Evolutionary conservation across 2,888 invertebrate species (phyloP).

Genomic region (Drosophila villosipedis): DNA sequence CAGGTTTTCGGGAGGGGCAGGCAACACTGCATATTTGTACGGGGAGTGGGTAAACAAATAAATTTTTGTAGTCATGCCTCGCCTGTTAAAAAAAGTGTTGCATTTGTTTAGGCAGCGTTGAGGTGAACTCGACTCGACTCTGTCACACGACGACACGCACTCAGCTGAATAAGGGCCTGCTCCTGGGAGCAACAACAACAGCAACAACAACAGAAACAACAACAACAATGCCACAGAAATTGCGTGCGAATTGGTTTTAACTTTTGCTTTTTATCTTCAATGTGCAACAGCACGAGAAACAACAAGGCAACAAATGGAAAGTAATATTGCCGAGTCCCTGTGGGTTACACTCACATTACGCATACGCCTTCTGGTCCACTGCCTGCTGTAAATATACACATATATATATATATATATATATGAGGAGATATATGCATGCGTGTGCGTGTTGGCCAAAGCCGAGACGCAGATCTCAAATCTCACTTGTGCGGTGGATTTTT

Average conservation of each 20-base stretch:
- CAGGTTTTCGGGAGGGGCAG: not conserved
- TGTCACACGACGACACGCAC: constrained; percentile 52
- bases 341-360: constrained; percentile 67
- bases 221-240: constrained; percentile 67
- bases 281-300: constrained; percentile 70
- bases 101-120: constrained; percentile 74
- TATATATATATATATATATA: constrained; percentile 3
- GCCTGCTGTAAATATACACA: not conserved
- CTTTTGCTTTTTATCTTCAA: constrained; percentile 79
- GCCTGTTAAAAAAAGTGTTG: constrained; percentile 71
- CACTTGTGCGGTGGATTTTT: constrained; percentile 38
- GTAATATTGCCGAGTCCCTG: constrained; percentile 58
- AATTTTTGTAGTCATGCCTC: constrained; percentile 66
- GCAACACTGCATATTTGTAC: constrained; percentile 18
- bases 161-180: constrained; percentile 19
- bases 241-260: constrained; percentile 81
- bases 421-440: constrained; percentile 18
- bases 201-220: constrained; percentile 44
- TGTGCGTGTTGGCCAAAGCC: constrained; percentile 28
- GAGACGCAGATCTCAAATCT: constrained; percentile 54
- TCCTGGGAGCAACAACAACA: constrained; percentile 37
- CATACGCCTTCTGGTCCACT: constrained; percentile 64
- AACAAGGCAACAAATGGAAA: constrained; percentile 40
- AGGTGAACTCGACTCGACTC: constrained; percentile 9
- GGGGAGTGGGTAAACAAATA: constrained; percentile 56